Percentiles rank a stretch among this genome's conserved stretches.
phyloP scores from a whole-genome alignment of 2,888 invertebrate species.

The Agrotis exclamationis region DNA sequence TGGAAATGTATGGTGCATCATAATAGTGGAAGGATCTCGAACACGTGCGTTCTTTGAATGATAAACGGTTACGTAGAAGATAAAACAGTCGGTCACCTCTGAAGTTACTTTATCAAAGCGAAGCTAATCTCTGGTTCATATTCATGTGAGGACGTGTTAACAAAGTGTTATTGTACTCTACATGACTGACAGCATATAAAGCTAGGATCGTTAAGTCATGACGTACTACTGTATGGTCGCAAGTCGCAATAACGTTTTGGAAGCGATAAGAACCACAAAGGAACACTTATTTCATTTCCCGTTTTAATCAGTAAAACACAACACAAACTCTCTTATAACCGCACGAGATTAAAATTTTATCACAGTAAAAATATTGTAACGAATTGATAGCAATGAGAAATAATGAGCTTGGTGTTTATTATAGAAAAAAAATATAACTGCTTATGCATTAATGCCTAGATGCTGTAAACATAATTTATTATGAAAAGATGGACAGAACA shows the following conservation, averaged over 20 bases:
- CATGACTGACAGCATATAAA: constrained; percentile 63
- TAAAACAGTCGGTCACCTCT: constrained; percentile 74
- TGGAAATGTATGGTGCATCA: constrained; percentile 58
- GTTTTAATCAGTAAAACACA: constrained; percentile 46
- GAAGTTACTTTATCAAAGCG: constrained; percentile 72
- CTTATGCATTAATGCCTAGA: background rate
- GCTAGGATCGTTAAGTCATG: constrained; percentile 60
- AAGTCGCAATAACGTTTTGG: constrained; percentile 41
- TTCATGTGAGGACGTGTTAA: constrained; percentile 79
- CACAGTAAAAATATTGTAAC: constrained; percentile 25
- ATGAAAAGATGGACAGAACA: constrained; percentile 65
- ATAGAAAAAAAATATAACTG: constrained; percentile 13
- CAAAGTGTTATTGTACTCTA: constrained; percentile 72
- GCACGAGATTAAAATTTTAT: constrained; percentile 25
- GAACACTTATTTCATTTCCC: constrained; percentile 47
- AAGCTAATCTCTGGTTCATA: constrained; percentile 77
- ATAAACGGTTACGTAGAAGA: constrained; percentile 72
- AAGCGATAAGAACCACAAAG: constrained; percentile 56
- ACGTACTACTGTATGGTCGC: constrained; percentile 40
- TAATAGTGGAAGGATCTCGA: constrained; percentile 44
- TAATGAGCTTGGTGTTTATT: constrained; percentile 9
- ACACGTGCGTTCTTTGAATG: constrained; percentile 73
- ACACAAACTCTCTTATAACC: constrained; percentile 18
- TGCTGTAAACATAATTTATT: constrained; percentile 55
- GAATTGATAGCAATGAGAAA: constrained; percentile 21